Evolutionary conservation across 2,113 vertebrate genomes (phyloP).

Genomic region (Corythornis vintsioides): DNA sequence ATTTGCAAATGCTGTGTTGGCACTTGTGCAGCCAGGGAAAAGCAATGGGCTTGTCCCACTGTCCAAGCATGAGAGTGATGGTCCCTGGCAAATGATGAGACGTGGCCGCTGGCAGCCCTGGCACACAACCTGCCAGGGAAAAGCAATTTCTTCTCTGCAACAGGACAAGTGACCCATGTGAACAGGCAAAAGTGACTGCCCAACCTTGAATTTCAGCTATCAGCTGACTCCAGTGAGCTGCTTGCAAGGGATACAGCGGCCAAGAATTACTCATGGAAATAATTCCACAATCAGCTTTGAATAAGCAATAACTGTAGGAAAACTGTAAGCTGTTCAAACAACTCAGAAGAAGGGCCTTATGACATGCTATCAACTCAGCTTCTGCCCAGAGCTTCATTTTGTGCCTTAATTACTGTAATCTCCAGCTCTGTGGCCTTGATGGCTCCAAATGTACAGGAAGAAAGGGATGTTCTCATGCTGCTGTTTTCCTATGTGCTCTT

Average conservation of each 20-base stretch:
- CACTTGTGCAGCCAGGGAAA: background rate
- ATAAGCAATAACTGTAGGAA: conserved; percentile 43
- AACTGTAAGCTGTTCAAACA: conserved; percentile 43
- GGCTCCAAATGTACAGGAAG: background rate
- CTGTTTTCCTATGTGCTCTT: background rate
- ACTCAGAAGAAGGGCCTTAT: background rate
- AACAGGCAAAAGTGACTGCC: background rate
- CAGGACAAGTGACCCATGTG: background rate
- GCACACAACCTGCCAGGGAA: background rate
- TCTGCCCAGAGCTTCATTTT: conserved; percentile 5
- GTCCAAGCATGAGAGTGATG: background rate
- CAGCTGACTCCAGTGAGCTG: background rate
- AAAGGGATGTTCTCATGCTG: background rate
- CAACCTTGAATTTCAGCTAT: conserved; percentile 17
- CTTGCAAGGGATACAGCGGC: background rate
- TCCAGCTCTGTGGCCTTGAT: background rate
- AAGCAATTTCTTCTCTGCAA: background rate
- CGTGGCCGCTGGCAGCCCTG: accelerated
- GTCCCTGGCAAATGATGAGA: background rate
- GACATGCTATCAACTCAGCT: background rate
- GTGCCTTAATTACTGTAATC: background rate
- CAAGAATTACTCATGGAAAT: conserved; percentile 63
- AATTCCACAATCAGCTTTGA: conserved; percentile 44
- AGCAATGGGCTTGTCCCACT: background rate
- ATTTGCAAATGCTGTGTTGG: background rate